phyloP scores from a whole-genome alignment of 1,140 invertebrate species.

The Latrodectus geometricus region DNA sequence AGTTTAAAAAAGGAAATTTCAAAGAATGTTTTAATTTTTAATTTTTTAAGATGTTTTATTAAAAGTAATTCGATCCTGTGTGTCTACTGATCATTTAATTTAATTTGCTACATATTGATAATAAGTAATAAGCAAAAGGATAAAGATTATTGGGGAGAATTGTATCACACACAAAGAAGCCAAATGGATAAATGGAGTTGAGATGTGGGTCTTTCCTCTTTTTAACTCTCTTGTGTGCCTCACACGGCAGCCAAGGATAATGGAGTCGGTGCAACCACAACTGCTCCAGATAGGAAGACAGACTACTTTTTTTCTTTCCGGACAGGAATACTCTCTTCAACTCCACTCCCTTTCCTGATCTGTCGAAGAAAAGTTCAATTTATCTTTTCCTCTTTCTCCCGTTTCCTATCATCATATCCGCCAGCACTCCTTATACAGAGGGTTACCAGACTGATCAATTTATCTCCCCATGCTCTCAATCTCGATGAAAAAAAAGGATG shows the following conservation, averaged over 20 bases:
- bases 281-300: constrained; percentile 31
- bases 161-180: neutral
- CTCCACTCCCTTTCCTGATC: constrained; percentile 3
- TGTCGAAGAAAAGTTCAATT: constrained; percentile 30
- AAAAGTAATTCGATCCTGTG: too few relatives aligned
- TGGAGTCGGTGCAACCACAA: constrained; percentile 18
- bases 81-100: too few relatives aligned
- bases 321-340: neutral
- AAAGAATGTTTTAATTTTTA: too few relatives aligned
- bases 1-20: too few relatives aligned
- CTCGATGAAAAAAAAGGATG: too few relatives aligned
- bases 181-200: neutral
- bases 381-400: constrained; percentile 21
- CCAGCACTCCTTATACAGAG: neutral
- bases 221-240: neutral
- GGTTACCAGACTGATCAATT: neutral
- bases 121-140: too few relatives aligned
- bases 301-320: constrained; percentile 33
- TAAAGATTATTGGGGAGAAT: neutral
- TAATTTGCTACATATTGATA: too few relatives aligned
- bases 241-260: constrained; percentile 45
- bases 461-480: neutral
- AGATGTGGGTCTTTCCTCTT: neutral
- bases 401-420: constrained; percentile 5
- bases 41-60: too few relatives aligned